These are phyloP conservation scores for Catotricha subobsoleta DNA, from an alignment of 2,888 invertebrate species.

Conservation along the genomic window DNA sequence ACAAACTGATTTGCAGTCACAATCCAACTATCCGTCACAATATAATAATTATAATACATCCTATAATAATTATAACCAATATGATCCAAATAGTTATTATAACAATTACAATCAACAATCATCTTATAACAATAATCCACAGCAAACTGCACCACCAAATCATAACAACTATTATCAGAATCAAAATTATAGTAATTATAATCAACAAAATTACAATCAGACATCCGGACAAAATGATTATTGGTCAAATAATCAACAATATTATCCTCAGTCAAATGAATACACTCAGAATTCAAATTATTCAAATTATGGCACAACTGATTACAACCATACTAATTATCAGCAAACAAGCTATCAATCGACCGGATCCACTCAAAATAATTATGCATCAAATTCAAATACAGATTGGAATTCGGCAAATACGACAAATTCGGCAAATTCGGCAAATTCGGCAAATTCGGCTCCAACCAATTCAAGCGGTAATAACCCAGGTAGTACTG, in stretches of 20 bases:
- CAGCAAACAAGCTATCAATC: background rate
- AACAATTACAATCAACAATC: slow-evolving; percentile 17
- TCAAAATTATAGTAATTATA: slow-evolving; percentile 24
- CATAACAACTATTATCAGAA: slow-evolving; percentile 28
- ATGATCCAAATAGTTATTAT: slow-evolving; percentile 25
- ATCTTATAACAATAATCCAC: slow-evolving; percentile 8
- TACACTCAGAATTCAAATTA: background rate
- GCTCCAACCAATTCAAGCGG: too few relatives aligned
- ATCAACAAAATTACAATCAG: slow-evolving; percentile 22
- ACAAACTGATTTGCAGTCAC: slow-evolving; percentile 6
- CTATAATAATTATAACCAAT: slow-evolving; percentile 19
- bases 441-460: slow-evolving; percentile 5
- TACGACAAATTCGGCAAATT: background rate
- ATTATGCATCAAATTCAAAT: background rate
- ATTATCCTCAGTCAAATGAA: slow-evolving; percentile 5
- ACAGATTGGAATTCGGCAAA: slow-evolving; percentile 2
- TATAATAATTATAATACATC: slow-evolving; percentile 8
- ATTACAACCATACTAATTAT: background rate
- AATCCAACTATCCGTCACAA: slow-evolving; percentile 3
- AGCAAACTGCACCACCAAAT: slow-evolving; percentile 15
- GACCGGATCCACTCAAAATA: background rate
- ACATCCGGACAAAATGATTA: slow-evolving; percentile 16
- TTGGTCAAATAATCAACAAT: slow-evolving; percentile 3
- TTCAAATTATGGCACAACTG: background rate
- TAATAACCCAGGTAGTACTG: background rate